Conservation (phyloP, 2,888 invertebrate species). For the Diarsia brunnea region DNA sequence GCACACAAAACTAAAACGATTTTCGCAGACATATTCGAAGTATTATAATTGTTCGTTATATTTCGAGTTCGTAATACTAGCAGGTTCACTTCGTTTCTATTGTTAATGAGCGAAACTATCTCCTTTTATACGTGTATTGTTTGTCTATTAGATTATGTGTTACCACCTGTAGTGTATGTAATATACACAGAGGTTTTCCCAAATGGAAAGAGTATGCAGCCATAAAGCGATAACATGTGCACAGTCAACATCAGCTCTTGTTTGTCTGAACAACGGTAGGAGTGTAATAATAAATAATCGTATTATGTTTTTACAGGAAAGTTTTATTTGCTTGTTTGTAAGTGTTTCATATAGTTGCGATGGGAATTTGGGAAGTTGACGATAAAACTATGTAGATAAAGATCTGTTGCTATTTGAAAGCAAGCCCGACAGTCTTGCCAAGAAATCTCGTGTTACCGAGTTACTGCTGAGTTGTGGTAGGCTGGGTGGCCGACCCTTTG, state of each 20-base stretch:
- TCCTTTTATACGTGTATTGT: constrained; percentile 82
- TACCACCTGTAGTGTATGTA: constrained; percentile 66
- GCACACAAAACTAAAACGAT: constrained; percentile 78
- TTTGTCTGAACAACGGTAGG: constrained; percentile 51
- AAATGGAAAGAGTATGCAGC: constrained; percentile 71
- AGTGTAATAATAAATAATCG: constrained; percentile 34
- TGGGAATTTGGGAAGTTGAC: constrained; percentile 5
- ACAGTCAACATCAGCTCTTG: constrained; percentile 66
- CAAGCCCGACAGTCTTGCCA: background rate
- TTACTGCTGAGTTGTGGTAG: background rate
- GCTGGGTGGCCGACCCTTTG: no score
- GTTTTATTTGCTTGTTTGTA: constrained; percentile 42
- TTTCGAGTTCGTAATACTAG: constrained; percentile 69
- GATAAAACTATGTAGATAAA: background rate
- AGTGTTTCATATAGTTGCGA: constrained; percentile 25
- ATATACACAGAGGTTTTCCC: constrained; percentile 83
- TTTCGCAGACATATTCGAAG: constrained; percentile 82
- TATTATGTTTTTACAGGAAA: constrained; percentile 36
- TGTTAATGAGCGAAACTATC: constrained; percentile 59
- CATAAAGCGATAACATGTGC: constrained; percentile 79
- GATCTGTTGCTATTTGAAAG: background rate
- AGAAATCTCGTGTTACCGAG: background rate
- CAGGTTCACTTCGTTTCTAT: constrained; percentile 69
- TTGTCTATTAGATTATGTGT: constrained; percentile 76
- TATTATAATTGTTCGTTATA: constrained; percentile 63